Conservation (phyloP, 2,888 invertebrate species). For the Hirudinaria manillensis region DNA sequence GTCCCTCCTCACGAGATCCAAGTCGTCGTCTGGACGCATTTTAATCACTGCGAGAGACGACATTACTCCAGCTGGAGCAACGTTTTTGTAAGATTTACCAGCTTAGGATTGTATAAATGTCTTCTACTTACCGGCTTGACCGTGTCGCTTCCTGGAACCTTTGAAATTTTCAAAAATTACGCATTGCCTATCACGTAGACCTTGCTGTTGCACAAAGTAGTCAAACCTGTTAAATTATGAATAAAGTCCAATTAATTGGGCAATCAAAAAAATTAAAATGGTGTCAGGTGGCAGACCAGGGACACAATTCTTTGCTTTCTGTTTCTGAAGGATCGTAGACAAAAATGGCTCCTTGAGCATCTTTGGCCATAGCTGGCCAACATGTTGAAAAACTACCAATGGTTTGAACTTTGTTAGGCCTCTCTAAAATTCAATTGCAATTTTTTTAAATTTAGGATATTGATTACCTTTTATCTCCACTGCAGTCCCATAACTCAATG, state of each 20-base stretch:
- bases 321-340: conserved; percentile 62
- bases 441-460: not conserved
- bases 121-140: not conserved
- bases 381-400: conserved; percentile 65
- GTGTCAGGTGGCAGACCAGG: conserved; percentile 53
- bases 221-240: conserved; percentile 52
- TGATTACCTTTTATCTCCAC: conserved; percentile 67
- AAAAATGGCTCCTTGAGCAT: conserved; percentile 66
- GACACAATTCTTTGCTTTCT: conserved; percentile 61
- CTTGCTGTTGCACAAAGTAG: conserved; percentile 66
- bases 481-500: conserved; percentile 74
- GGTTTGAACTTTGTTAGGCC: no score
- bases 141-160: not conserved
- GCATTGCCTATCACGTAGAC: conserved; percentile 64
- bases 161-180: conserved; percentile 59
- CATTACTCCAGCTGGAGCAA: not conserved
- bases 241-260: not conserved
- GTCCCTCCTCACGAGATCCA: conserved; percentile 47
- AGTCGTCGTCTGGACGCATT: conserved; percentile 48
- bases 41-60: not conserved
- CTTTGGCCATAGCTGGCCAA: conserved; percentile 70
- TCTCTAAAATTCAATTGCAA: not conserved
- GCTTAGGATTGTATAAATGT: not conserved
- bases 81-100: not conserved
- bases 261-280: not conserved